Evolutionary conservation across 2,888 invertebrate species (phyloP).

Genomic region (Rhodophaea formosa): DNA sequence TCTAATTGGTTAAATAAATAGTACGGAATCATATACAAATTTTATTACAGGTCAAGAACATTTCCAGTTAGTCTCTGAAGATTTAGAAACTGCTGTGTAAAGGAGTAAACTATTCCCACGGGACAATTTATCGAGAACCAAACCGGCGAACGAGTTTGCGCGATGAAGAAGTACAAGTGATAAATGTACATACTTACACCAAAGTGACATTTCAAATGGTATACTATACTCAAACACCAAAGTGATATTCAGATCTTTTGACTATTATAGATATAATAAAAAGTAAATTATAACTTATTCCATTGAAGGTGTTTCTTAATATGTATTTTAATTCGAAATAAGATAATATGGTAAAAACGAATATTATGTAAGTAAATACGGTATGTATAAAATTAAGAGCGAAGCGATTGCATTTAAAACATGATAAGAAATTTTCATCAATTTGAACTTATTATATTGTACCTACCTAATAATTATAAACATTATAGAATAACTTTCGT

Average conservation of each 20-base stretch:
- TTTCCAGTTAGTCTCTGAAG: constrained; percentile 78
- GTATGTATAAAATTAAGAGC: constrained; percentile 20
- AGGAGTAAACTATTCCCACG: constrained; percentile 25
- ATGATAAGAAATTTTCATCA: constrained; percentile 23
- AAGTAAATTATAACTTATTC: constrained; percentile 30
- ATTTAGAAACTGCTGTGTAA: constrained; percentile 76
- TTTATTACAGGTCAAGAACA: constrained; percentile 76
- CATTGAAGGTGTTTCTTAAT: constrained; percentile 25
- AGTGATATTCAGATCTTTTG: constrained; percentile 65
- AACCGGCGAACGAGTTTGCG: not conserved
- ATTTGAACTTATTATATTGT: too few species aligned
- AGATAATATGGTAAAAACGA: constrained; percentile 21
- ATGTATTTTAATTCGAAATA: constrained; percentile 33
- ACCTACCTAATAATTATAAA: too few species aligned
- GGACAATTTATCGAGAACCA: constrained; percentile 10
- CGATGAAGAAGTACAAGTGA: constrained; percentile 22
- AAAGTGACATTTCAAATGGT: constrained; percentile 27
- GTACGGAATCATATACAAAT: constrained; percentile 20
- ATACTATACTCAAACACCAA: constrained; percentile 49
- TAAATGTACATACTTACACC: constrained; percentile 33
- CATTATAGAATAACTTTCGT: too few species aligned
- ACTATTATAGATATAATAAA: constrained; percentile 35
- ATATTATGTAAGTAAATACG: constrained; percentile 16
- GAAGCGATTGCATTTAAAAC: constrained; percentile 20
- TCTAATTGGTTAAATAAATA: not conserved